These are phyloP conservation scores for Rhinatrema bivittatum DNA, from an alignment of 2,797 vertebrate species.

Conservation along the genomic window DNA sequence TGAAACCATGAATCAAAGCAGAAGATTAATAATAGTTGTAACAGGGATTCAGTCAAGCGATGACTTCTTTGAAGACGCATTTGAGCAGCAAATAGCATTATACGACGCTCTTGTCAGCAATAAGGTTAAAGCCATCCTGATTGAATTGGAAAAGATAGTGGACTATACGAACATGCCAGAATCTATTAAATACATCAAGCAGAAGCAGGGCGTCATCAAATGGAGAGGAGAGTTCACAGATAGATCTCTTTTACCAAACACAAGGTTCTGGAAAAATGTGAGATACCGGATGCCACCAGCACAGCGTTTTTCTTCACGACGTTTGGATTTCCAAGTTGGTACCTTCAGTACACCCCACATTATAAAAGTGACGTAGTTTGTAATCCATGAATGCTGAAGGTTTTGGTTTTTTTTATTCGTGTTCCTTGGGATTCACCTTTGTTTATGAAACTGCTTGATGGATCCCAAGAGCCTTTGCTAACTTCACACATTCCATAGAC, in stretches of 20 bases:
- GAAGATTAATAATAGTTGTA: slow-evolving; percentile 77
- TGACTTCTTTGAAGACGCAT: slow-evolving; percentile 39
- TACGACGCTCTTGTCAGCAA: slow-evolving; percentile 70
- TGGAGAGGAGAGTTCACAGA: slow-evolving; percentile 53
- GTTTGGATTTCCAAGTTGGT: neutral
- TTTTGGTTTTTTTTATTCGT: too few species aligned
- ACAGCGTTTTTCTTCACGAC: neutral
- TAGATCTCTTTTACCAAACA: slow-evolving; percentile 42
- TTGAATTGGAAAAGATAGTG: slow-evolving; percentile 73
- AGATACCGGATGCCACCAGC: slow-evolving; percentile 73
- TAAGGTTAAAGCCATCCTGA: slow-evolving; percentile 67
- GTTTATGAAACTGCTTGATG: too few species aligned
- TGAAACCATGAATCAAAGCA: slow-evolving; percentile 73
- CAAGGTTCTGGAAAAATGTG: slow-evolving; percentile 81
- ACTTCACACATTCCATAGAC: too few species aligned
- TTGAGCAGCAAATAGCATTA: slow-evolving; percentile 75
- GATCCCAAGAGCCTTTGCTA: too few species aligned
- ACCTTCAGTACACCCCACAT: too few species aligned
- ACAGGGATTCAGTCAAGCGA: slow-evolving; percentile 30
- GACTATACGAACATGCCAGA: slow-evolving; percentile 73
- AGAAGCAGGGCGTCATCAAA: slow-evolving; percentile 67
- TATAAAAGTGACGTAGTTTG: too few species aligned
- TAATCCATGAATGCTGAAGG: neutral
- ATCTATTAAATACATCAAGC: slow-evolving; percentile 74
- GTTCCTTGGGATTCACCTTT: too few species aligned